Base-by-base conservation (phyloP, 2,888 invertebrate species). In the Crematogaster levior region DNA sequence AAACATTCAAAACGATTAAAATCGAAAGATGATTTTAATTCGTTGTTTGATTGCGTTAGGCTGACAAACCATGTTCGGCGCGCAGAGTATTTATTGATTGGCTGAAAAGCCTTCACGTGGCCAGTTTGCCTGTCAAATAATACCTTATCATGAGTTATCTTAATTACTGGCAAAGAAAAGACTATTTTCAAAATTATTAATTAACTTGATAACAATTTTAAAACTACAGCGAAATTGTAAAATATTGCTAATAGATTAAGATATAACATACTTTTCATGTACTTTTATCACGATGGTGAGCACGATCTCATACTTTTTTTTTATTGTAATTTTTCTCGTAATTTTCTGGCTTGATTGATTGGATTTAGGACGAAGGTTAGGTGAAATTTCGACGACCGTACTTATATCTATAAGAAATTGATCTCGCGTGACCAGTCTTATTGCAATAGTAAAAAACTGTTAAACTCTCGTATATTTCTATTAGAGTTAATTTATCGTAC, bases 291-390 rank as follows among this genome's bases (percentile, higher is more conserved):
- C 21, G 10, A 12, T 9, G 27, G 2, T n/a, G 12, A 46, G 34
- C 10, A 40, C 1, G 51, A 48, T 60, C 40, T 79, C 43, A 6
- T 40, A 21, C 40, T 5, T 3, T 43, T 68, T 6, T 43, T 37
- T 40, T 48, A 5, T 40, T 60, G 10, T 27, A 30, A 83, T 82
- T 77, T 84, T 84, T 75, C 43, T 43, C 37, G 48, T 34, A 77
- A 82, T 86, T 82, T 85, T 85, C 77, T 83, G 7, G n/a, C 9
- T 27, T n/a, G 43, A 89, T 90, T 86, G 86, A 89, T 89, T 68
- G 81, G 34, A 85, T 82, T 85, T 60, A 37, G 15, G 7, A 34
- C 51, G 73, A 89, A 85, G 89, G 84, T 82, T 83, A 70, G 34
- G 56, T 61, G 10, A 40, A 27, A n/a, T 40, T 53, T 77, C 18